These are phyloP conservation scores for Drosophila tropicalis DNA, from an alignment of 1,140 invertebrate species.

Conservation along the genomic window DNA sequence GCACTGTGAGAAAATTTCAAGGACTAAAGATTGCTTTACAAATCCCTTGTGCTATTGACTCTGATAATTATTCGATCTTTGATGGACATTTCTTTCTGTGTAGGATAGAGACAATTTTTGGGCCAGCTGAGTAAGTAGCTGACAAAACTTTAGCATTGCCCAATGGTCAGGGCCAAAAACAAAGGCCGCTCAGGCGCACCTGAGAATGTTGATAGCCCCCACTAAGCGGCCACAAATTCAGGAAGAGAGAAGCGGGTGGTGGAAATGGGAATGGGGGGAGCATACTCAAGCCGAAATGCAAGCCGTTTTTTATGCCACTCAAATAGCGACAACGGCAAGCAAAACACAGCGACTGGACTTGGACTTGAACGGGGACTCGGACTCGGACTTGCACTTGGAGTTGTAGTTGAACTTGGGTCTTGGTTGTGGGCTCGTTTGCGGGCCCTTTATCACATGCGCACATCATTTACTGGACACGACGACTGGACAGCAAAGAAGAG, in stretches of 20 bases:
- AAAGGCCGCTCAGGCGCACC: slow-evolving; percentile 71
- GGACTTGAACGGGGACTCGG: slow-evolving; percentile 17
- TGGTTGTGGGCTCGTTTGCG: slow-evolving; percentile 47
- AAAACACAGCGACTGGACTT: slow-evolving; percentile 44
- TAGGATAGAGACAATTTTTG: slow-evolving; percentile 58
- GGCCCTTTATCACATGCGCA: slow-evolving; percentile 81
- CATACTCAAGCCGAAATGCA: slow-evolving; percentile 70
- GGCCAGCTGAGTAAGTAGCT: slow-evolving; percentile 55
- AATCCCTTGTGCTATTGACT: too few relatives aligned
- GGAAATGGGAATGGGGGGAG: slow-evolving; percentile 7
- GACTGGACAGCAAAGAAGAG: slow-evolving; percentile 27
- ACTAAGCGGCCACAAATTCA: slow-evolving; percentile 16
- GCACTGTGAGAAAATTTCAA: slow-evolving; percentile 32
- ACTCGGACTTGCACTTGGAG: slow-evolving; percentile 18
- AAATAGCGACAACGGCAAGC: slow-evolving; percentile 50
- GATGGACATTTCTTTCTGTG: slow-evolving; percentile 27
- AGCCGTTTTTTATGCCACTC: slow-evolving; percentile 79
- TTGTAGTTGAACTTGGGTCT: slow-evolving; percentile 22
- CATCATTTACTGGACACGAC: slow-evolving; percentile 72
- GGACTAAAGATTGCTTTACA: background rate
- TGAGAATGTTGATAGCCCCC: slow-evolving; percentile 81
- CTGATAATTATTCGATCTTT: too few relatives aligned
- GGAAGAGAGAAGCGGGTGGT: slow-evolving; percentile 16
- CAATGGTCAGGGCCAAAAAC: slow-evolving; percentile 64
- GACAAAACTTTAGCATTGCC: slow-evolving; percentile 59